phyloP scores from a whole-genome alignment of 92 coral and sea anemone species.

The Epizoanthus rinbou region DNA sequence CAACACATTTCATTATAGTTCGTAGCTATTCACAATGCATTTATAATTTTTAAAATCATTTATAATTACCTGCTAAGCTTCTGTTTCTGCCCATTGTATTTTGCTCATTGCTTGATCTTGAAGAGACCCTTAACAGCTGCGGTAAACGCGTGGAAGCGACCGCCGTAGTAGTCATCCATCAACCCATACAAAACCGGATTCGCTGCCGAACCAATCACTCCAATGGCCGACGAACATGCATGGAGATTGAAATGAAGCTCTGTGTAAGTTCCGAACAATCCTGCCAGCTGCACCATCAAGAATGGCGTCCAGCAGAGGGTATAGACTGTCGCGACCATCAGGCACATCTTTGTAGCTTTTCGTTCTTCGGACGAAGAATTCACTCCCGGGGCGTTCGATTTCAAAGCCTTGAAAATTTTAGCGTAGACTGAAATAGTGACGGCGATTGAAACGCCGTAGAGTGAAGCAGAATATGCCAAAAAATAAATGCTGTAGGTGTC shows the following conservation, averaged over 20 bases:
- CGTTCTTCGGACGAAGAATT: conserved; percentile 80
- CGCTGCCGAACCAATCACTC: conserved; percentile 89
- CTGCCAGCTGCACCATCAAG: conserved; percentile 84
- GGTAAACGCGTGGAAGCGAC: conserved; percentile 43
- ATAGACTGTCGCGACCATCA: conserved; percentile 81
- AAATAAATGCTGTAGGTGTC: conserved; percentile 78
- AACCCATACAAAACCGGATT: conserved; percentile 78
- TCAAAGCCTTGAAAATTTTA: conserved; percentile 50
- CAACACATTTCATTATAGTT: too few species aligned
- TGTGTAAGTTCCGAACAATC: conserved; percentile 77
- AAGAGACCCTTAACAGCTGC: conserved; percentile 9
- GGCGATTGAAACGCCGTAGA: conserved; percentile 76
- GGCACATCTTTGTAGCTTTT: conserved; percentile 79
- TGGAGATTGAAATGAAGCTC: conserved; percentile 91
- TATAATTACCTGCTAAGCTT: too few species aligned
- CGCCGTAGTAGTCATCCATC: conserved; percentile 80
- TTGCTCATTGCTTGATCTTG: conserved; percentile 8
- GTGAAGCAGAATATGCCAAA: conserved; percentile 74
- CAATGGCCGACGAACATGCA: conserved; percentile 92
- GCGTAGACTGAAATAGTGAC: conserved; percentile 64
- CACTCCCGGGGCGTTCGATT: conserved; percentile 59
- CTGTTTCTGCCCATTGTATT: neutral
- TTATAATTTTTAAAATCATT: too few species aligned
- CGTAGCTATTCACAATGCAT: too few species aligned
- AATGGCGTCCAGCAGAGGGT: conserved; percentile 93